These are phyloP conservation scores for Epinephelus coioides DNA, from an alignment of 2,797 vertebrate species.

Conservation along the genomic window DNA sequence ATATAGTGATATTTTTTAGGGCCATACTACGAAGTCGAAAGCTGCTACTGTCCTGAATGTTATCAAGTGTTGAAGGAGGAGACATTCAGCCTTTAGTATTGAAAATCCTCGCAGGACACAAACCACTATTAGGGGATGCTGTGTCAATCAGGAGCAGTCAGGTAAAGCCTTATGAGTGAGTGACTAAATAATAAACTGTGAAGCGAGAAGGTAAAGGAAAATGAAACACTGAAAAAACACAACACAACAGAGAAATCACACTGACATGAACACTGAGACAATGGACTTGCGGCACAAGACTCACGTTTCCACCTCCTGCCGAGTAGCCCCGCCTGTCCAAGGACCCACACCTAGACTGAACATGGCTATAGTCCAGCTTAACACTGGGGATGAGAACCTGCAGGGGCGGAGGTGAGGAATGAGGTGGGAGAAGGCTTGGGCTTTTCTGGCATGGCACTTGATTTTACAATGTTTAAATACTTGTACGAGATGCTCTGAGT, in stretches of 20 bases:
- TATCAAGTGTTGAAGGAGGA: conserved; percentile 20
- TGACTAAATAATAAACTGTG: conserved; percentile 25
- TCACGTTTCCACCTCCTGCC: conserved; percentile 85
- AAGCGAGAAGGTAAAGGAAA: conserved; percentile 28
- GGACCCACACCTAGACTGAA: conserved; percentile 87
- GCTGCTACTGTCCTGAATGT: background rate
- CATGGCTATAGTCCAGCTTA: conserved; percentile 87
- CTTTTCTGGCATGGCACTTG: conserved; percentile 51
- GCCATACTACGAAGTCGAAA: no score
- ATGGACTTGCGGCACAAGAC: conserved; percentile 74
- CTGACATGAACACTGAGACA: conserved; percentile 60
- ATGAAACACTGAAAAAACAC: conserved; percentile 28
- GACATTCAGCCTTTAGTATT: conserved; percentile 16
- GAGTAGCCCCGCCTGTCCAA: conserved; percentile 84
- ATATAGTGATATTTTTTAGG: no score
- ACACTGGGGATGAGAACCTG: conserved; percentile 86
- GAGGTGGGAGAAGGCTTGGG: conserved; percentile 59
- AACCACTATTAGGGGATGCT: conserved; percentile 29
- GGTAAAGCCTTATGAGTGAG: conserved; percentile 18
- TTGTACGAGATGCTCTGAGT: background rate
- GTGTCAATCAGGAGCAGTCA: conserved; percentile 12
- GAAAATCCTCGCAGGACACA: conserved; percentile 43
- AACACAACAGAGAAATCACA: conserved; percentile 51
- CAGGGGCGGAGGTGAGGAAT: conserved; percentile 77
- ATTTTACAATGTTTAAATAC: conserved; percentile 9